phyloP scores from a whole-genome alignment of 2,797 vertebrate species.

The Craterocephalus amniculus region DNA sequence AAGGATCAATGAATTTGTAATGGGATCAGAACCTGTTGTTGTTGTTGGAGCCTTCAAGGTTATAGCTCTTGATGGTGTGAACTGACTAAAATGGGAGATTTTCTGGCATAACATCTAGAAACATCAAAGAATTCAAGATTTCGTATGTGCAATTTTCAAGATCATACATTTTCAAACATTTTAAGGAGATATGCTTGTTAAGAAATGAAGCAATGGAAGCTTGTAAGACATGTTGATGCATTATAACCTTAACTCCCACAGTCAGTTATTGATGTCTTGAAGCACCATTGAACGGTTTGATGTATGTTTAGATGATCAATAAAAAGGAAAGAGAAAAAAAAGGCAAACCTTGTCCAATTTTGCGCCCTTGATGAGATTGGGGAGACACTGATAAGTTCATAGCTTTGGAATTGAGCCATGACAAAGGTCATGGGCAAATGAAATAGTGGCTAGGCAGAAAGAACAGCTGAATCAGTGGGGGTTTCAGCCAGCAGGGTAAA shows the following conservation, averaged over 20 bases:
- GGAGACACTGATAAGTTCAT: constrained; percentile 30
- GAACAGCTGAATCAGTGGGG: constrained; percentile 57
- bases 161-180: not conserved
- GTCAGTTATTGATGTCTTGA: constrained; percentile 43
- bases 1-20: constrained; percentile 64
- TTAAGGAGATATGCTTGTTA: not conserved
- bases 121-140: not conserved
- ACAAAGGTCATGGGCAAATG: constrained; percentile 65
- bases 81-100: constrained; percentile 16
- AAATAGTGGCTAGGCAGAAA: constrained; percentile 30
- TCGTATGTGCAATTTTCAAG: not conserved
- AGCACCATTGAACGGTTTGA: constrained; percentile 20
- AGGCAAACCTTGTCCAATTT: constrained; percentile 14
- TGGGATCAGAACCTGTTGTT: constrained; percentile 59
- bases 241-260: constrained; percentile 31
- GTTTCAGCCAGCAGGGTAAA: constrained; percentile 46
- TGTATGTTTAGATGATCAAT: constrained; percentile 53
- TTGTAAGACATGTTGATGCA: constrained; percentile 39
- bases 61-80: constrained; percentile 27
- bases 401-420: constrained; percentile 55
- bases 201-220: not conserved
- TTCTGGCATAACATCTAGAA: not conserved
- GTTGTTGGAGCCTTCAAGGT: constrained; percentile 44
- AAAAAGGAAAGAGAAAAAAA: constrained; percentile 3
- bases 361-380: constrained; percentile 30